Percentiles rank a stretch among this genome's conserved stretches.
phyloP scores from a whole-genome alignment of 2,113 vertebrate genomes.

The Daboia siamensis region DNA sequence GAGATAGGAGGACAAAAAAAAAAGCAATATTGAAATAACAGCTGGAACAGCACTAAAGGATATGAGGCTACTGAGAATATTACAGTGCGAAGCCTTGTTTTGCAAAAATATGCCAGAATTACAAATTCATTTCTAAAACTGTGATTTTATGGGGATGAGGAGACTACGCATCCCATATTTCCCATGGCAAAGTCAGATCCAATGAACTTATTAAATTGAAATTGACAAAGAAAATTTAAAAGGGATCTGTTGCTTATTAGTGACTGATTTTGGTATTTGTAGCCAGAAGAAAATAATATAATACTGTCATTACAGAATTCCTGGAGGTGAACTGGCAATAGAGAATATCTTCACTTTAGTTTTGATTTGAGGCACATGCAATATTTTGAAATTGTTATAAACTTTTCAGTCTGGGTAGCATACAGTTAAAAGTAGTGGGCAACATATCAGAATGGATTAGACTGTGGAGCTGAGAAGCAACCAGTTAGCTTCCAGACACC shows the following conservation, averaged over 20 bases:
- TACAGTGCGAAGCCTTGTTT: background rate
- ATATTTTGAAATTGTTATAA: background rate
- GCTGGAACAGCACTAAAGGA: slow-evolving; percentile 14
- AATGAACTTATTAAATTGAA: slow-evolving; percentile 1
- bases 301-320: background rate
- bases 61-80: background rate
- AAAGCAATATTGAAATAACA: slow-evolving; percentile 8
- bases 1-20: slow-evolving; percentile 11
- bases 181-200: background rate
- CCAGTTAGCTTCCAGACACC: background rate
- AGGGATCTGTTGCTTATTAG: background rate
- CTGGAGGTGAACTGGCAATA: background rate
- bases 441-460: background rate
- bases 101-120: background rate
- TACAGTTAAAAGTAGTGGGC: background rate
- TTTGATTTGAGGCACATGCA: background rate
- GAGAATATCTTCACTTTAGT: background rate
- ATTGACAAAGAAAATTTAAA: background rate
- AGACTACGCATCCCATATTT: background rate
- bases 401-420: background rate
- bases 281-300: background rate
- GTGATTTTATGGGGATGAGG: background rate
- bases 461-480: background rate
- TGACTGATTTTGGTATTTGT: background rate
- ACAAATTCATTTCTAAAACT: background rate